Base-by-base conservation (phyloP, 2,888 invertebrate genomes). In the Caenorhabditis macrosperma region DNA sequence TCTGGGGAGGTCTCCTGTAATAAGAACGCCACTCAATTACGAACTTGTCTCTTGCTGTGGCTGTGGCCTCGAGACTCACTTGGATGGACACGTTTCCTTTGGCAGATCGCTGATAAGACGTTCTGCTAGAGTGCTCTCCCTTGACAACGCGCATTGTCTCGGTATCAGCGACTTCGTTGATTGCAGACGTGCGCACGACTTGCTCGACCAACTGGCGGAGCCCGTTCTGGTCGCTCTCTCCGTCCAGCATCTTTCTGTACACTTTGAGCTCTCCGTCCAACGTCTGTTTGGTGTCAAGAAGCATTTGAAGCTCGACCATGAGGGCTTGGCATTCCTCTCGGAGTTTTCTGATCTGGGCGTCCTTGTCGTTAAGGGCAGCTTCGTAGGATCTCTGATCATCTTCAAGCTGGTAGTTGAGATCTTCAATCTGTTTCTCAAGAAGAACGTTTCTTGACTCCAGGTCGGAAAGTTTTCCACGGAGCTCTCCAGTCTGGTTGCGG, bases 241-340 rank as follows among this genome's bases (percentile, higher is more conserved):
- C 91, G 88, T 93, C 93, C 87, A 93, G 88, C 88, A 93, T 91
- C 84, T 92, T 92, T 82, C 93, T 90, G 91, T 93, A 93, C 80
- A 93, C 92, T 81, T 92, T 92, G 83, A 93, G 93, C 88, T 93
- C 93, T 71, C 92, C 91, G 88, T 93, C 93, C 78, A 93, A 88
- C 15, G 92, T 92, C 66, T 83, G 91, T 84, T 93, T 93, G 85
- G 92, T 92, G 86, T 92, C 92, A 86, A 92, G 90, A 66, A 92
- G 85, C 89, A 91, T 90, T 76, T 91, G 90, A 22, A 90, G 85
- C 72, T 90, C 90, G 10, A 90, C 89, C 90, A 92, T 92, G n/a
- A 92, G 88, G 50, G 92, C 91, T 69, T 89, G 88, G 75, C 91
- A 88, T 75, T 91, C 90, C 48, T 90, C 90, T 60, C 88, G 87